These are phyloP conservation scores for Gryllus longicercus DNA, from an alignment of 2,888 invertebrate genomes.

Conservation along the genomic window DNA sequence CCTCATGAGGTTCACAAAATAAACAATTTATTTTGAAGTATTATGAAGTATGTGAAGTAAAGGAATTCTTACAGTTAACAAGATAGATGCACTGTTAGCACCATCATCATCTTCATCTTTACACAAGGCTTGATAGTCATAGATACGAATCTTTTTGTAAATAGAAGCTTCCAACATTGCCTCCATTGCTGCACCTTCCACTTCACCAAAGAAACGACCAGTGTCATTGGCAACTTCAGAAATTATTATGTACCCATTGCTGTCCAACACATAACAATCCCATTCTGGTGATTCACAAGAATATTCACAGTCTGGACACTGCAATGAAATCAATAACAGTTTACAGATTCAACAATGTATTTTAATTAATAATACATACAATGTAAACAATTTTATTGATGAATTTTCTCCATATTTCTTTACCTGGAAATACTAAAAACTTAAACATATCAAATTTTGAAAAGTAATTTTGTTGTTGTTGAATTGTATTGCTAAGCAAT, in stretches of 20 bases:
- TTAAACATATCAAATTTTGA: too few relatives aligned
- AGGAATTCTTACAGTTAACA: slow-evolving; percentile 27
- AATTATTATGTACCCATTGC: slow-evolving; percentile 51
- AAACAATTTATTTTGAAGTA: too few relatives aligned
- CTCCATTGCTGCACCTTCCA: slow-evolving; percentile 48
- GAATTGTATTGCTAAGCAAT: too few relatives aligned
- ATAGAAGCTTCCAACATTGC: slow-evolving; percentile 52
- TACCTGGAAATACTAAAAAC: too few relatives aligned
- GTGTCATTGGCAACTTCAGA: slow-evolving; percentile 45
- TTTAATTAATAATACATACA: too few relatives aligned
- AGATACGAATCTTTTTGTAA: slow-evolving; percentile 71
- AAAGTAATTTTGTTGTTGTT: too few relatives aligned
- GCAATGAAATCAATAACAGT: background rate
- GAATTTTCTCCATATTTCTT: too few relatives aligned
- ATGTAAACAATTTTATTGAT: too few relatives aligned
- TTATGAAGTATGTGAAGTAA: background rate
- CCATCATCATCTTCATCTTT: slow-evolving; percentile 54
- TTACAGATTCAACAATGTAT: too few relatives aligned
- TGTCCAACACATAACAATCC: slow-evolving; percentile 52
- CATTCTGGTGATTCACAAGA: slow-evolving; percentile 46
- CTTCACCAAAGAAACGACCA: slow-evolving; percentile 51
- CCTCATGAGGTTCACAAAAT: background rate
- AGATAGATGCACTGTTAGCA: slow-evolving; percentile 30
- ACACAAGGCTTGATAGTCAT: slow-evolving; percentile 83
- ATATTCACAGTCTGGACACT: slow-evolving; percentile 10